Evolutionary conservation across 2,888 invertebrate genomes (phyloP), one percentile per base, ranked within the genome.

Genomic region (Thalpophila matura): DNA sequence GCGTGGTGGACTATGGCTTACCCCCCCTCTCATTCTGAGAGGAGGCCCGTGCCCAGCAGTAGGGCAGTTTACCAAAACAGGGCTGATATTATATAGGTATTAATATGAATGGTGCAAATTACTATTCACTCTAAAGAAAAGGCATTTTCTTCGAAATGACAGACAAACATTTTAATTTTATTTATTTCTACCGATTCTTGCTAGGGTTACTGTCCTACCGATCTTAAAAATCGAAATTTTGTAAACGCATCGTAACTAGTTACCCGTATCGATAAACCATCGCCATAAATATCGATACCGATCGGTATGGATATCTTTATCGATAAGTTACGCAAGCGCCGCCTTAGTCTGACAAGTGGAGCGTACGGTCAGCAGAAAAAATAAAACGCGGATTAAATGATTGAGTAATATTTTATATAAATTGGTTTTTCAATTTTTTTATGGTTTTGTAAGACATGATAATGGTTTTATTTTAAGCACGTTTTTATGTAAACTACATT

Each of bases 321-420:
- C 63, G 64, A 31, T 69, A 65, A 70, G 61, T 82, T 81, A 74
- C 70, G 78, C 57, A 81, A 83, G 56, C 26, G 43, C 43, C 66
- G 65, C 35, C 66, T 65, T 66, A 68, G 46, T 50, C 65, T 58
- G 46, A 51, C 71, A 60, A 84, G 55, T 82, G 66, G 82, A 76
- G 55, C 68, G 82, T 83, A 88, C 59, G 50, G 85, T 69, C 40
- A 27, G 79, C 80, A 88, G 74, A 82, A 77, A 77, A 68, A 72
- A 42, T 50, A 49, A 65, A 68, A 22, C 43, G 29, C 10, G 4
- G 9, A 26, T 53, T 57, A 31, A 42, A 29, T 51, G 7, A 18
- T 47, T 58, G 46, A 35, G 29, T 47, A 66, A 67, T 47, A 37
- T 1, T 7, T 38, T 20, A 12, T 20, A 3, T 2, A 46, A 63